Base-by-base conservation (phyloP, 92 coral and sea anemone genomes). In the Porites lobata region DNA sequence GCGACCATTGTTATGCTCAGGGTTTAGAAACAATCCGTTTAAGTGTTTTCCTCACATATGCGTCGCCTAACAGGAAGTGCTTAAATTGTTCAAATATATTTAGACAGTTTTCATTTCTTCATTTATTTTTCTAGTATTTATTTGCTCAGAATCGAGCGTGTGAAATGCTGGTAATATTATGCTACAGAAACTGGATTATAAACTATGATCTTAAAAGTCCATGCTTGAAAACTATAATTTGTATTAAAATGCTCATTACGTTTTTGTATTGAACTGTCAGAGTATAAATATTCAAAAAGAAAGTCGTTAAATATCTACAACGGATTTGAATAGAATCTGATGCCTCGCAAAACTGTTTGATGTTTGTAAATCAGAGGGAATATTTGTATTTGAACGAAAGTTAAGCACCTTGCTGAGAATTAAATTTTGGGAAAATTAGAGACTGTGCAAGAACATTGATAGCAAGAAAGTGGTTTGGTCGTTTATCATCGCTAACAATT, bases 401-500 rank as follows among this genome's bases (percentile, higher is more conserved):
- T 51, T 14, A 51, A 32, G 54, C 69, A 10, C 47, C 57, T 62
- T 8, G 61, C 72, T 12, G 5, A 76, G 54, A 81, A 7, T 69
- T 51, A 29, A 80, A 69, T 14, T 69, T 69, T n/a, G 1, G 65
- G 7, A 26, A 6, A 32, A 1, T 70, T 57, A 57, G 14, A n/a
- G 65, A 57, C 58, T 58, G 11, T 9, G 22, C 50, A 58, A 32
- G 77, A 56, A 32, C 61, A 69, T 29, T 69, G 52, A 1, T 38
- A 8, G 52, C 26, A 54, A 14, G 10, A 11, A 9, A 21, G 56
- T 54, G 54, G 29, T 78, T 78, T 57, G 32, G 24, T 81, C 77
- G 77, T 69, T 81, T 53, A 53, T 56, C 52, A 57, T 38, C 85
- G 6, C 85, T n/a, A 13, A 15, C 38, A 20, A 50, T 53, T 43